Conservation (phyloP, 1,140 invertebrate genomes). For the Tetragnatha versicolor region DNA sequence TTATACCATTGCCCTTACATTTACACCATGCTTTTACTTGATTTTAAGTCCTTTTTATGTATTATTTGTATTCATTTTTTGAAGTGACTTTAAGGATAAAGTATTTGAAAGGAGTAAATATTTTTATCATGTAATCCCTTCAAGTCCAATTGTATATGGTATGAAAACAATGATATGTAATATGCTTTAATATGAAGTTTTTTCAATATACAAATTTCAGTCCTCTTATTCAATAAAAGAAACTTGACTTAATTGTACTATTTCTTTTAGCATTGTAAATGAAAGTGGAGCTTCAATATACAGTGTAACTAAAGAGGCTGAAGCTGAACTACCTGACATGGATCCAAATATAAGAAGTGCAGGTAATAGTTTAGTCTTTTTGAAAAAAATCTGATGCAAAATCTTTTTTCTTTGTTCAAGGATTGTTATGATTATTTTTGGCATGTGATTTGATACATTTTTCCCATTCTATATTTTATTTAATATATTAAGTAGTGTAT, state of each 20-base stretch:
- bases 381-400: neutral
- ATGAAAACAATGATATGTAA: no score
- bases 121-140: no score
- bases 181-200: no score
- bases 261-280: constrained; percentile 76
- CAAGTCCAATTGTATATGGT: no score
- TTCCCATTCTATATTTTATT: no score
- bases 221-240: neutral
- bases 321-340: constrained; percentile 82
- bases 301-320: constrained; percentile 81
- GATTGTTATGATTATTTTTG: neutral
- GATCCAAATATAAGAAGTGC: constrained; percentile 82
- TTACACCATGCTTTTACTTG: no score
- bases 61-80: no score
- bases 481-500: neutral
- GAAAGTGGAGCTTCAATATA: constrained; percentile 91
- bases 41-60: no score
- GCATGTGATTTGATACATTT: no score
- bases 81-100: no score
- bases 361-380: constrained; percentile 62
- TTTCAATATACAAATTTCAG: constrained; percentile 17
- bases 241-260: neutral
- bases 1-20: no score
- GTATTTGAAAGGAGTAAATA: no score
- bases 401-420: neutral